A percentile compares a stretch with the other conserved stretches of the same genome.
Evolutionary conservation across 2,113 vertebrate genomes (phyloP).

Genomic region (Neotoma lepida): DNA sequence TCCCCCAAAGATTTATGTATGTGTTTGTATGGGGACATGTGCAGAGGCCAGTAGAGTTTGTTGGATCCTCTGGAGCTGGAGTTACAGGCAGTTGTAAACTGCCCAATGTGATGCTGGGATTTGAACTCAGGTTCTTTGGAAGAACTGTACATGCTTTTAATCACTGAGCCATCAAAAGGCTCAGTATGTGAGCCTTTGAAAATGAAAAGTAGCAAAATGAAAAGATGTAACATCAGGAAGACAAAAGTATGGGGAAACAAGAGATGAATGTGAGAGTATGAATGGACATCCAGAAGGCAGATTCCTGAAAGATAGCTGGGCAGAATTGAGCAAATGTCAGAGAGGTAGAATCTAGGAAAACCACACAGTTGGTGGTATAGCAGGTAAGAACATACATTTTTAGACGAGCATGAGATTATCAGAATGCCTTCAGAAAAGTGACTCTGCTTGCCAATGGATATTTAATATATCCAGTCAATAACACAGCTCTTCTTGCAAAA

Average conservation of each 20-base stretch:
- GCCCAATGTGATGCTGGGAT: too few species aligned
- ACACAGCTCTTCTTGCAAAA: neutral
- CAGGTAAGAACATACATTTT: slow-evolving; percentile 47
- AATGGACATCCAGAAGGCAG: slow-evolving; percentile 51
- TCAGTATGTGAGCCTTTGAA: too few species aligned
- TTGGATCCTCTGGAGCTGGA: too few species aligned
- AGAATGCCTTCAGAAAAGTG: slow-evolving; percentile 51
- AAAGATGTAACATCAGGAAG: too few species aligned
- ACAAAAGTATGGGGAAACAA: neutral
- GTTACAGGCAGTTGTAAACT: too few species aligned
- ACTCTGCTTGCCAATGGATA: slow-evolving; percentile 51
- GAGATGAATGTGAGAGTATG: slow-evolving; percentile 48
- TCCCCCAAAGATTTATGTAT: too few species aligned
- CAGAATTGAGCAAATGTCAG: slow-evolving; percentile 51
- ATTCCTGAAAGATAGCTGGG: slow-evolving; percentile 56
- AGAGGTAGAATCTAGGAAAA: slow-evolving; percentile 49
- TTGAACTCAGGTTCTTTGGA: too few species aligned
- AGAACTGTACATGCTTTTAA: too few species aligned
- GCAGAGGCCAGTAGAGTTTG: too few species aligned
- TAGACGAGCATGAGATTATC: slow-evolving; percentile 20
- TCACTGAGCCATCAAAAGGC: too few species aligned
- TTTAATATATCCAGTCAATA: slow-evolving; percentile 45
- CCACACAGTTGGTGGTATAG: slow-evolving; percentile 38
- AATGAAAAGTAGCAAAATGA: too few species aligned
- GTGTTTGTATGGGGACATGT: too few species aligned